These are phyloP conservation scores for Macrotus californicus DNA, from an alignment of 2,113 vertebrate genomes.

Conservation along the genomic window DNA sequence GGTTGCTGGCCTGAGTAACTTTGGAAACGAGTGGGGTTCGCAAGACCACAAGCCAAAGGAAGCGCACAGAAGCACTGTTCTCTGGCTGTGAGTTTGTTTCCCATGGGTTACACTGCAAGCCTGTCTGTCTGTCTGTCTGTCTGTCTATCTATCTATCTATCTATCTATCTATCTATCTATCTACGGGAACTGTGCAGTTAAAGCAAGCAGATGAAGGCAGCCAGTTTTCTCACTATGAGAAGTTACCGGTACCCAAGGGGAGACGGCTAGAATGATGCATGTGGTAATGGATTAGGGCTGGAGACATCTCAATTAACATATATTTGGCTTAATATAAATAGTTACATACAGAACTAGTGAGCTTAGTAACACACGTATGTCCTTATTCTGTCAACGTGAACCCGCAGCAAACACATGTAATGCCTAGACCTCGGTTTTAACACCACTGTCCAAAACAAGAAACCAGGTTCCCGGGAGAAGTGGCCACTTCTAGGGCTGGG, in stretches of 20 bases:
- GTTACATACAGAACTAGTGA: not conserved
- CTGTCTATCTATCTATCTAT: not conserved
- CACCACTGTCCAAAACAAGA: not conserved
- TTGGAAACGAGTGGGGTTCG: not conserved
- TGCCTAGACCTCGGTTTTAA: not conserved
- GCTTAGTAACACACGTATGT: not conserved
- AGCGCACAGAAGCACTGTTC: not conserved
- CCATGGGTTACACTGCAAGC: not conserved
- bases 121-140: not conserved
- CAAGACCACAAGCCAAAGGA: not conserved
- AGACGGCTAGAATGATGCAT: not conserved
- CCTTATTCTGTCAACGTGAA: not conserved
- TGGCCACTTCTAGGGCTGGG: not conserved
- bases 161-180: not conserved
- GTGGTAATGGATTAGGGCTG: not conserved
- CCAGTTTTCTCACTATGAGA: not conserved
- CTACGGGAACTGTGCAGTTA: not conserved
- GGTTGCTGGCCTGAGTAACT: not conserved
- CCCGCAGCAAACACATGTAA: not conserved
- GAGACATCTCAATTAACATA: not conserved
- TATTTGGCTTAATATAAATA: not conserved
- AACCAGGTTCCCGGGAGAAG: not conserved
- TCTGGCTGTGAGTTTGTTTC: not conserved
- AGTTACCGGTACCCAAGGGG: not conserved
- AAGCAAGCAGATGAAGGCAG: not conserved